Evolutionary conservation across 2,113 vertebrate genomes (phyloP), one percentile per base, ranked within the genome.

Genomic region (Melanocharis versteri): DNA sequence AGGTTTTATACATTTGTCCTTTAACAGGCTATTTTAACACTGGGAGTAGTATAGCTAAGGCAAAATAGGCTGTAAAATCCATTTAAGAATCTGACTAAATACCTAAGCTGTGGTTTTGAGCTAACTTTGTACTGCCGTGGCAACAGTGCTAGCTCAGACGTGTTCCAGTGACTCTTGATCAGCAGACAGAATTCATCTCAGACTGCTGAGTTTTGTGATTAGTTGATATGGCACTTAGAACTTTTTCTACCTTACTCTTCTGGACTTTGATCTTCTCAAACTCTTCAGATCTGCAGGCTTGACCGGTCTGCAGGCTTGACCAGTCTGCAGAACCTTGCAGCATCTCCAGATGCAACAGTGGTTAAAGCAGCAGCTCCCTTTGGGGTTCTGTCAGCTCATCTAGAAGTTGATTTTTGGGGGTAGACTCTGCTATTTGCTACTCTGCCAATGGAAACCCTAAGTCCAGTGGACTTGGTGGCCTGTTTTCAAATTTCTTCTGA

Each of bases 31-130:
- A 12, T 69, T 93, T 93, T 30, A 31, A 61, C 30, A 31, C 42
- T 66, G 68, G 21, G 39, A 81, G 44, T 71, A 78, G 47, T 66
- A 73, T 8, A 81, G 30, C 47, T 79, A 48, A 80, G 64, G 80
- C 51, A 78, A 83, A 88, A 86, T 28, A 56, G 90, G 27, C 58
- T 90, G 80, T 84, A 75, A 95, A 94, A 92, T 78, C 48, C 44
- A 37, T 60, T 90, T 68, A 60, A 76, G 81, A 87, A 78, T 30
- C 51, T 89, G 56, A 17, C 27, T 64, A 61, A 90, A 73, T 61
- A 58, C 12, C 14, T 83, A 37, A 58, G 22, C 44, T n/a, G 37
- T 33, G 26, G 8, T 65, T 57, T 60, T 79, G 24, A 64, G 61
- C 60, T 93, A 50, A 44, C 21, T 60, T 61, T 68, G 24, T 37